These are phyloP conservation scores for Dasypus novemcinctus DNA, from an alignment of 2,113 vertebrate genomes.

Conservation along the genomic window DNA sequence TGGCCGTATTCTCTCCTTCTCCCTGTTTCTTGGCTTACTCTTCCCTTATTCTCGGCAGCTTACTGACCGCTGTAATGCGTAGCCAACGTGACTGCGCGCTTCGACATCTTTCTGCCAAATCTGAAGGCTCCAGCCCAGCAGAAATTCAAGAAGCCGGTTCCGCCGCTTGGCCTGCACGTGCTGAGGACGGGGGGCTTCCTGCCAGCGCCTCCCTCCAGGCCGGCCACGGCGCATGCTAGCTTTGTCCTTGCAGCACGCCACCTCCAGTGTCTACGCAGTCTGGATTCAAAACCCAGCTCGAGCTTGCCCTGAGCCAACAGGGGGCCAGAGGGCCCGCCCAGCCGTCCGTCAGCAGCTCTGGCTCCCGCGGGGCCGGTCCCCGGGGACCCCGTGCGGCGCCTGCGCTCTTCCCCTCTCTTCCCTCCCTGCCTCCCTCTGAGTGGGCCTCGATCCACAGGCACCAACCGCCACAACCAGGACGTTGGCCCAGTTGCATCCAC, in stretches of 20 bases:
- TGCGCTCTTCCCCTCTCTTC: background rate
- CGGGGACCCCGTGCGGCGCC: accelerated
- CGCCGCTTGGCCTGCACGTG: background rate
- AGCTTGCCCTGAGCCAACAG: background rate
- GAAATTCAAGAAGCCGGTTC: accelerated
- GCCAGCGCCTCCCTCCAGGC: background rate
- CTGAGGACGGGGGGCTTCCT: background rate
- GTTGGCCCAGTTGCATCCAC: background rate
- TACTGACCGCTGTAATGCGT: background rate
- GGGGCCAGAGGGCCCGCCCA: no score
- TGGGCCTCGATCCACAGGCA: background rate
- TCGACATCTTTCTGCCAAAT: background rate
- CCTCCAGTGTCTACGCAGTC: accelerated
- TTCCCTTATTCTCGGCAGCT: no score
- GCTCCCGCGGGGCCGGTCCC: accelerated
- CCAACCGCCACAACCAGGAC: background rate
- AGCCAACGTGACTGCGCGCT: accelerated
- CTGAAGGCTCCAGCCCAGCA: background rate
- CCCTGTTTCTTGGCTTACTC: background rate
- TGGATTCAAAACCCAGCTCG: background rate
- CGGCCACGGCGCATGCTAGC: accelerated
- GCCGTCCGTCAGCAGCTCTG: background rate
- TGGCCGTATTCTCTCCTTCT: background rate
- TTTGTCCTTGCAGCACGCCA: accelerated
- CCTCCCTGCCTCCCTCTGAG: accelerated